These are phyloP conservation scores for Spodoptera picta DNA, from an alignment of 2,888 invertebrate species.

Conservation along the genomic window DNA sequence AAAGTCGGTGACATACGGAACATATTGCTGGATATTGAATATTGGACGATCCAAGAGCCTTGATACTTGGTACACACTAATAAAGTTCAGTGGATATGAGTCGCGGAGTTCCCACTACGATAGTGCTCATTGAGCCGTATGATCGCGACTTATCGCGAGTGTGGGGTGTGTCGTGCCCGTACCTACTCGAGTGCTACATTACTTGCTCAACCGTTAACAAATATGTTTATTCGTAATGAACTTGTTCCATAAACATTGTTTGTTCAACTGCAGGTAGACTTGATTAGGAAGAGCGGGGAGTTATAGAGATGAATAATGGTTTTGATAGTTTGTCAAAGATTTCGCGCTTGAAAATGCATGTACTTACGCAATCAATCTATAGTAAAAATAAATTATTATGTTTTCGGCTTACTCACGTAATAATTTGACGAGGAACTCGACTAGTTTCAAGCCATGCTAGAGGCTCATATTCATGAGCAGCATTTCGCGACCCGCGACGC, in stretches of 20 bases:
- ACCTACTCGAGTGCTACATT: background rate
- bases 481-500: no score
- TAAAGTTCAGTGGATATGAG: slow-evolving; percentile 35
- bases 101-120: slow-evolving; percentile 32
- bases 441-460: no score
- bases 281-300: no score
- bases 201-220: slow-evolving; percentile 15
- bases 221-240: slow-evolving; percentile 12
- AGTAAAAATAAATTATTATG: no score
- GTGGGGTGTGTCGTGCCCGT: slow-evolving; percentile 12
- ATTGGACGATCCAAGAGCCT: slow-evolving; percentile 8
- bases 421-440: no score
- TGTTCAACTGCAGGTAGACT: background rate
- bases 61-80: slow-evolving; percentile 44
- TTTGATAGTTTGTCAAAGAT: no score
- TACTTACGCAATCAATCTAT: no score
- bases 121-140: slow-evolving; percentile 42
- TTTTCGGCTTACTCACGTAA: no score
- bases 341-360: no score
- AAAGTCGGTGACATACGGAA: background rate
- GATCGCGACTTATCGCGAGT: slow-evolving; percentile 30
- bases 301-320: no score
- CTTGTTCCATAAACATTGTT: background rate
- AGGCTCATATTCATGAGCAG: no score
- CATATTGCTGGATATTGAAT: slow-evolving; percentile 2